Conservation (phyloP, 2,888 invertebrate species). For the Spatulosminthurus flaviceps region DNA sequence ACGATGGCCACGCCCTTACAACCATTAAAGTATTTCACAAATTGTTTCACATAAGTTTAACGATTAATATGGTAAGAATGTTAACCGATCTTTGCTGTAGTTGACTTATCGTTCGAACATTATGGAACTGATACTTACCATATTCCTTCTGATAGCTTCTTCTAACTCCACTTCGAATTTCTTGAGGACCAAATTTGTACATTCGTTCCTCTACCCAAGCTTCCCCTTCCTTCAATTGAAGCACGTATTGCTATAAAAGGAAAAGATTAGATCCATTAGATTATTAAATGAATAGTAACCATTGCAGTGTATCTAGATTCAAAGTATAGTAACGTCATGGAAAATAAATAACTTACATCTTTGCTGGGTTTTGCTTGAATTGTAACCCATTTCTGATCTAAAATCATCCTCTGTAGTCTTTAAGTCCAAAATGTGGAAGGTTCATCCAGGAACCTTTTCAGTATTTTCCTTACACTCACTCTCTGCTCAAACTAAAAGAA, state of each 20-base stretch:
- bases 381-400: conserved; percentile 59
- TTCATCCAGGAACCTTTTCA: conserved; percentile 55
- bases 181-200: conserved; percentile 72
- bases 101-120: too few relatives aligned
- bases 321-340: too few relatives aligned
- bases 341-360: conserved; percentile 47
- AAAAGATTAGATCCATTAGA: too few relatives aligned
- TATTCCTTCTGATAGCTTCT: conserved; percentile 79
- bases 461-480: conserved; percentile 56
- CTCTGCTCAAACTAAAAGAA: conserved; percentile 56
- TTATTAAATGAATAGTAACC: too few relatives aligned
- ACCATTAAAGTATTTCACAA: too few relatives aligned
- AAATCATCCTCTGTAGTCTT: conserved; percentile 54
- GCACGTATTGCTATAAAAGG: conserved; percentile 69
- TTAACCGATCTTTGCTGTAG: too few relatives aligned
- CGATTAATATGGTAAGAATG: too few relatives aligned
- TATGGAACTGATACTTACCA: too few relatives aligned
- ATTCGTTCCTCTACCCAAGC: conserved; percentile 76
- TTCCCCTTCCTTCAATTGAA: conserved; percentile 78
- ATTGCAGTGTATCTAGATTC: too few relatives aligned
- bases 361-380: conserved; percentile 58
- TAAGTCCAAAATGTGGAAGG: conserved; percentile 55
- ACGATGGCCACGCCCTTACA: too few relatives aligned
- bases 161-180: conserved; percentile 73
- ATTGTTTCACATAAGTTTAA: too few relatives aligned